Evolutionary conservation across 1,140 invertebrate genomes (phyloP), one percentile per base, ranked within the genome.

Genomic region (Drosophila watanabei): DNA sequence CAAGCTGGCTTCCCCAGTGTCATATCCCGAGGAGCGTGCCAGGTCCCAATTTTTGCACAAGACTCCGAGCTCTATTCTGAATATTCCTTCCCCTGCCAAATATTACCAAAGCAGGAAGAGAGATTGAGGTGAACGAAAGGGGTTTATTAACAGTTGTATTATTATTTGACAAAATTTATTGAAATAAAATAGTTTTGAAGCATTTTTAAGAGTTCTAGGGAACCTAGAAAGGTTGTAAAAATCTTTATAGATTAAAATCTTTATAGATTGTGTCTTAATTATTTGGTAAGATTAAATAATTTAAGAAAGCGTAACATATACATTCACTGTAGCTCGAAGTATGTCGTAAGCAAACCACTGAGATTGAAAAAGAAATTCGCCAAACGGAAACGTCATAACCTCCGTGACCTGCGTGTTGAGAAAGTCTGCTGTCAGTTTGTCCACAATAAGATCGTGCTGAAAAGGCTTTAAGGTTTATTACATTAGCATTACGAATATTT

Each of bases 71-170:
- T 46, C 68, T 16, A 24, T 30, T 5, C 11, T 71, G 0, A 71
- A 46, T 20, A 51, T 39, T 24, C 8, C 63, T 6, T 4, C 24
- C 5, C 64, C 63, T 4, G 33, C 18, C 11, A 71, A 18, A 39
- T 46, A 33, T 24, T 39, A 39, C 5, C 49, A 56, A 7, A 49
- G 68, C 4, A 69, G 11, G 16, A 69, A 37, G 18, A 46, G 64
- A 32, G 64, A 71, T n/a, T 71, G 30, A 46, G 3, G n/a, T 10
- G 7, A 18, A 5, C 1, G 16, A 30, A 14, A 7, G 7, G 13
- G 5, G 8, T 41, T 43, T 13, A 41, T 28, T 43, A 14, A 4
- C 16, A 13, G 10, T 43, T 18, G 10, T 20, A 24, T n/a, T n/a
- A 11, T 37, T 11, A 20, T n/a, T 54, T 14, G 24, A 37, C 33